A percentile compares a stretch with the other conserved stretches of the same genome.
These are phyloP conservation scores for Callorhinus ursinus DNA, from an alignment of 2,113 vertebrate genomes.

Conservation along the genomic window DNA sequence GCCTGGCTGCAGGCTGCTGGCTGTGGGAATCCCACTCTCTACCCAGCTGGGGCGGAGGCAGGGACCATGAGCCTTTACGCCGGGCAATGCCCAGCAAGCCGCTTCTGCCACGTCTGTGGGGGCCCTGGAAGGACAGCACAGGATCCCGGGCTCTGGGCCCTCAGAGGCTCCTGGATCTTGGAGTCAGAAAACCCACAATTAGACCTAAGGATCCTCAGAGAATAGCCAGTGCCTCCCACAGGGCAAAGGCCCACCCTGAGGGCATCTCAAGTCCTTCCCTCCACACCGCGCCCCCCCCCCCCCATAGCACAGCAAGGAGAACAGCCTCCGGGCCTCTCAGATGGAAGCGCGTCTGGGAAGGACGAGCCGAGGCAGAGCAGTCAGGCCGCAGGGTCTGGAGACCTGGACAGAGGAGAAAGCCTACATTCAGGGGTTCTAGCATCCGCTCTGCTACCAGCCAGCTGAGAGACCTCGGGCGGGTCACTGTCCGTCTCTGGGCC, in stretches of 20 bases:
- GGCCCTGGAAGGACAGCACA: not conserved
- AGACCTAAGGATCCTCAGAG: not conserved
- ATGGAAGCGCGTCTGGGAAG: not conserved
- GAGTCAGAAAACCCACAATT: conserved; percentile 15
- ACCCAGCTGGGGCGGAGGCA: not conserved
- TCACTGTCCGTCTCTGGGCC: not conserved
- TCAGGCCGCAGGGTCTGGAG: not conserved
- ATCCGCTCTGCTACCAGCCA: not conserved
- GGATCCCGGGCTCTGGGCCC: not conserved
- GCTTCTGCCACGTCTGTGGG: not conserved
- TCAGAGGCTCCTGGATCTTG: not conserved
- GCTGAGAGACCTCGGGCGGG: not conserved
- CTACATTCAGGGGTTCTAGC: not conserved
- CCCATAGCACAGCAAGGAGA: not conserved
- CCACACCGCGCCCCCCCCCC: too few species aligned
- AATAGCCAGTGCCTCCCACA: not conserved
- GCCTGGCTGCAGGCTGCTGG: not conserved
- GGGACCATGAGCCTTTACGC: not conserved
- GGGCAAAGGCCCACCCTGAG: not conserved
- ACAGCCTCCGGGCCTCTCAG: not conserved
- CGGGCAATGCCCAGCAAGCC: not conserved
- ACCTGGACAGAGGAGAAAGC: not conserved
- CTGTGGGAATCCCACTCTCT: not conserved
- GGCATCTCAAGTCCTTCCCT: not conserved
- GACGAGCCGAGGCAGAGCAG: fast-evolving